phyloP scores from a whole-genome alignment of 2,797 vertebrate species.

The Macrochelys suwanniensis region DNA sequence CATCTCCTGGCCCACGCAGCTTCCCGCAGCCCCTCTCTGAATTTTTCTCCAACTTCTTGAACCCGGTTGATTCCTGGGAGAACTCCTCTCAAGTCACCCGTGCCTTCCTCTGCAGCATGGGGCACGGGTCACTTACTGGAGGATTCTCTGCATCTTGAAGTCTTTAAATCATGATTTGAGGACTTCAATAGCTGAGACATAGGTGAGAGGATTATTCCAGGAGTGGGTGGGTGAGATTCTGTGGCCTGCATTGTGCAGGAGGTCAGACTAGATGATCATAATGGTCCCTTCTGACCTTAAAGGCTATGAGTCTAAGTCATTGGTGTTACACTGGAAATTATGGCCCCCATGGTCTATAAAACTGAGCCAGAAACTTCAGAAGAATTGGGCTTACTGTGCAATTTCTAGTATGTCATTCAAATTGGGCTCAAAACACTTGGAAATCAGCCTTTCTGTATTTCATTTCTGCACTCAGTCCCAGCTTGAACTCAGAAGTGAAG shows the following conservation, averaged over 20 bases:
- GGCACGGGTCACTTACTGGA: too few species aligned
- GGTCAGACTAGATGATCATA: too few species aligned
- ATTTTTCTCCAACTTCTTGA: background rate
- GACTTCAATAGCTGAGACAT: too few species aligned
- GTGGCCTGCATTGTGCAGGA: too few species aligned
- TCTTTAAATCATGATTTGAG: too few species aligned
- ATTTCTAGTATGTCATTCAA: background rate
- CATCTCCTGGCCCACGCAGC: too few species aligned
- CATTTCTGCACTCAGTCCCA: background rate
- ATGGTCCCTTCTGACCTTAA: too few species aligned
- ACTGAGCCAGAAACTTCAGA: background rate
- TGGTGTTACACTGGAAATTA: background rate
- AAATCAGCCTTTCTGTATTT: background rate
- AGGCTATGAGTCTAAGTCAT: background rate
- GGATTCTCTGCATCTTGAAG: too few species aligned
- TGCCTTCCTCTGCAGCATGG: too few species aligned
- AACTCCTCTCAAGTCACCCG: background rate
- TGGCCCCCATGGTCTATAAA: background rate
- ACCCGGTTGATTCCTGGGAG: background rate
- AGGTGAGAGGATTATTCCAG: too few species aligned
- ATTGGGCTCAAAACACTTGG: background rate
- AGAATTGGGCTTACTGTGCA: slow-evolving; percentile 5
- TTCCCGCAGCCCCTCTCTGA: too few species aligned
- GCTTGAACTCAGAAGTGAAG: background rate
- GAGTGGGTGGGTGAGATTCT: too few species aligned